Percentiles rank a stretch among this genome's conserved stretches.
Conservation (phyloP, 1,140 invertebrate genomes). For the Rhopalosiphum padi region DNA sequence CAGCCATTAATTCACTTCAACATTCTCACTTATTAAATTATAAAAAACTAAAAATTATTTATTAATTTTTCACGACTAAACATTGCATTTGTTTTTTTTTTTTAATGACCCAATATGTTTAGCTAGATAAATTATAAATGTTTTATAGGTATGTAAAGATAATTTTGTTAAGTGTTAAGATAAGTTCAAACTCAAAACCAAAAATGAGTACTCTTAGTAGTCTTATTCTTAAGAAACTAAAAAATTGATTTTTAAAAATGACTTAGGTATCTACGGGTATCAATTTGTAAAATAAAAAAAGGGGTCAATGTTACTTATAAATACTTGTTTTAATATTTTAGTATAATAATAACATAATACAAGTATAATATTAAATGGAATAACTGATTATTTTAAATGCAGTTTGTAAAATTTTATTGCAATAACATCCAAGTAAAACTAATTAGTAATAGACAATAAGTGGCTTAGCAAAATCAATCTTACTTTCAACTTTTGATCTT, state of each 20-base stretch:
- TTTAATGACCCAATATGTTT: no score
- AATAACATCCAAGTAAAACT: not conserved
- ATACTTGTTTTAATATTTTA: no score
- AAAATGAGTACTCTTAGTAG: not conserved
- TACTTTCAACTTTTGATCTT: constrained; percentile 89
- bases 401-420: not conserved
- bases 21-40: no score
- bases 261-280: not conserved
- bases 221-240: not conserved
- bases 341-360: not conserved
- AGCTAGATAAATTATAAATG: not conserved
- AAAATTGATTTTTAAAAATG: not conserved
- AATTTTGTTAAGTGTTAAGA: not conserved
- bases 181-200: not conserved
- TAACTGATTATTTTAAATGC: not conserved
- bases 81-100: no score
- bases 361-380: not conserved
- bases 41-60: no score
- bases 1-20: no score
- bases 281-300: not conserved
- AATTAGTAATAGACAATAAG: not conserved
- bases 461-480: constrained; percentile 61
- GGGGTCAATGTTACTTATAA: not conserved
- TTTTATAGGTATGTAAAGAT: not conserved
- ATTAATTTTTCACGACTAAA: no score